Percentiles rank a stretch among this genome's conserved stretches.
These are phyloP conservation scores for Acanthopagrus latus DNA, from an alignment of 2,797 vertebrate genomes.

Conservation along the genomic window DNA sequence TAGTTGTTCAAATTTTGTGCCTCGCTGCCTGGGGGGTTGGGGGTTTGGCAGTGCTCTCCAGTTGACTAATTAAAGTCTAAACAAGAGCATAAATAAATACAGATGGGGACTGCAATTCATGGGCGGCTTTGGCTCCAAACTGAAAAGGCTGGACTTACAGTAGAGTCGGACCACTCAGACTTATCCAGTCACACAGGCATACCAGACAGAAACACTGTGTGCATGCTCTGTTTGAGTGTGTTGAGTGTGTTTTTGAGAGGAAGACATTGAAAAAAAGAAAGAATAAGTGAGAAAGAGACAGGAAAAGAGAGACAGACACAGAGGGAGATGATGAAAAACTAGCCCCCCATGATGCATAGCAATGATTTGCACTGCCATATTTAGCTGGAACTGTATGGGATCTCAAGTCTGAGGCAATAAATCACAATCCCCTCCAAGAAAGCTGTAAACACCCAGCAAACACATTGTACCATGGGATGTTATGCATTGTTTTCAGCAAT, in stretches of 20 bases:
- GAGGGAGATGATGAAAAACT: slow-evolving; percentile 38
- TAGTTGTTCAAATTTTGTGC: slow-evolving; percentile 52
- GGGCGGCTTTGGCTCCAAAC: slow-evolving; percentile 55
- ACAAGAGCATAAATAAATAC: slow-evolving; percentile 81
- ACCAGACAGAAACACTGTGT: slow-evolving; percentile 9
- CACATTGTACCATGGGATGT: slow-evolving; percentile 34
- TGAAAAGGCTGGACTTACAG: slow-evolving; percentile 59
- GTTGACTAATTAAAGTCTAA: slow-evolving; percentile 80
- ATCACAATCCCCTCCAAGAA: slow-evolving; percentile 13
- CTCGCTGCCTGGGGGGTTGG: slow-evolving; percentile 54
- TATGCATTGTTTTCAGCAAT: slow-evolving; percentile 8
- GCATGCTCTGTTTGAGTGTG: slow-evolving; percentile 6
- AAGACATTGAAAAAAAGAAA: slow-evolving; percentile 9
- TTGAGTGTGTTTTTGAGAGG: slow-evolving; percentile 21
- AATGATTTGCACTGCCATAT: slow-evolving; percentile 65
- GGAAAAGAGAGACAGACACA: slow-evolving; percentile 27
- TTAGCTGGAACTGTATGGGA: slow-evolving; percentile 42
- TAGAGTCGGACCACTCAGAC: slow-evolving; percentile 41
- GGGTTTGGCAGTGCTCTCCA: slow-evolving; percentile 68
- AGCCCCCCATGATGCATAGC: slow-evolving; percentile 17
- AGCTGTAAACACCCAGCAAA: slow-evolving; percentile 41
- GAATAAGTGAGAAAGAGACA: neutral
- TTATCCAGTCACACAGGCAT: slow-evolving; percentile 36
- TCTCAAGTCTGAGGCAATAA: slow-evolving; percentile 58
- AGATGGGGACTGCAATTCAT: slow-evolving; percentile 69